These are phyloP conservation scores for Tichodroma muraria DNA, from an alignment of 2,113 vertebrate species.

Conservation along the genomic window DNA sequence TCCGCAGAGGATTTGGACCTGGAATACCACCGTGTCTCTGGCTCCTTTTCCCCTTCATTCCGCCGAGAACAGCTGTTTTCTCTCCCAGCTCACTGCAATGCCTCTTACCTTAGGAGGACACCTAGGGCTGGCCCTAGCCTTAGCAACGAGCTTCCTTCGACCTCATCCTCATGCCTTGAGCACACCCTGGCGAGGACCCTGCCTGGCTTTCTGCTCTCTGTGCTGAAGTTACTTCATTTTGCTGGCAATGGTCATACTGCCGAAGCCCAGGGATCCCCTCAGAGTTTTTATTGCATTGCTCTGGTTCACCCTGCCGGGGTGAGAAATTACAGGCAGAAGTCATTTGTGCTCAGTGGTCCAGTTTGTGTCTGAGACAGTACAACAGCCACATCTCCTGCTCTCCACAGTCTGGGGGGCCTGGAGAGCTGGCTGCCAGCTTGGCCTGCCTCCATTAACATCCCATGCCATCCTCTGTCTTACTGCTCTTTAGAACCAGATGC, in stretches of 20 bases:
- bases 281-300: neutral
- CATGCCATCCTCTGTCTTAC: neutral
- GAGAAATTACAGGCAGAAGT: neutral
- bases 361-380: neutral
- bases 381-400: neutral
- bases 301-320: neutral
- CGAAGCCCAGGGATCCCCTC: neutral
- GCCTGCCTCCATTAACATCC: neutral
- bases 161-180: neutral
- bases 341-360: neutral
- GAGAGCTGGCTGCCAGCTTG: neutral
- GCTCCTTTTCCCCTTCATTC: neutral
- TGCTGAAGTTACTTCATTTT: neutral
- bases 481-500: neutral
- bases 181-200: neutral
- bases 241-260: accelerated
- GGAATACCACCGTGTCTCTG: neutral
- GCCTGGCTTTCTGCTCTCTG: neutral
- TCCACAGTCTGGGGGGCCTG: neutral
- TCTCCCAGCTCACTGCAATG: neutral
- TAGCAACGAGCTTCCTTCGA: neutral
- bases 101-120: neutral
- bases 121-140: neutral
- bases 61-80: neutral
- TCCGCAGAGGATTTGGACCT: neutral